Percentiles rank a stretch among this genome's conserved stretches.
Evolutionary conservation across 2,888 invertebrate species (phyloP).

Genomic region (Sinotaia quadrata): DNA sequence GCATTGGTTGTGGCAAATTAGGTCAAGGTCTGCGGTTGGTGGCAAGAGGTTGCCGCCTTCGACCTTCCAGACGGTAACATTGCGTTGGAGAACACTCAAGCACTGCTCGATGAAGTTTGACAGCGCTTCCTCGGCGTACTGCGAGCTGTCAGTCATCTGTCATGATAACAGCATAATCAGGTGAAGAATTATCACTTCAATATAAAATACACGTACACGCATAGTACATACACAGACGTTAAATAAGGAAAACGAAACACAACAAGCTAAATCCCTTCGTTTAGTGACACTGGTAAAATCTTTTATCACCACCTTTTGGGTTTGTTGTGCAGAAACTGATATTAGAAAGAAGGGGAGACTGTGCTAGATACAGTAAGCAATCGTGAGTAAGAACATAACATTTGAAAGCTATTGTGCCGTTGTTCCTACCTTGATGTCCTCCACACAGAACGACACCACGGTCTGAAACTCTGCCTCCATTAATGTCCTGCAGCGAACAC

Average conservation of each 20-base stretch:
- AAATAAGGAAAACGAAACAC: too few species aligned
- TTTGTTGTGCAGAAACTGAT: too few species aligned
- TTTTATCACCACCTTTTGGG: too few species aligned
- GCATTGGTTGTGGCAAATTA: constrained; percentile 46
- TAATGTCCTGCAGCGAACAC: constrained; percentile 30
- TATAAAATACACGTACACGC: too few species aligned
- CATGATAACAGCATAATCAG: constrained; percentile 3
- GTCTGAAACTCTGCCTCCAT: constrained; percentile 40
- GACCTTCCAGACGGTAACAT: constrained; percentile 34
- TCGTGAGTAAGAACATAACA: background rate
- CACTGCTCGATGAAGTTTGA: constrained; percentile 40
- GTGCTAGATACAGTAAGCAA: too few species aligned
- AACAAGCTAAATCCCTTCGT: too few species aligned
- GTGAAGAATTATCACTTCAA: too few species aligned
- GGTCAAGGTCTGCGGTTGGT: constrained; percentile 25
- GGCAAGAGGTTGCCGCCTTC: background rate
- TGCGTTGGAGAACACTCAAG: constrained; percentile 24
- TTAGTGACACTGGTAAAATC: too few species aligned
- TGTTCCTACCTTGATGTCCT: constrained; percentile 44
- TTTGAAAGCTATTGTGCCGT: too few species aligned
- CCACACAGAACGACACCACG: constrained; percentile 45
- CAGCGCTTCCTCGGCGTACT: constrained; percentile 38
- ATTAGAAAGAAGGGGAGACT: too few species aligned
- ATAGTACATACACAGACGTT: too few species aligned
- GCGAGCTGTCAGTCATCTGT: constrained; percentile 43